Evolutionary conservation across 2,113 vertebrate genomes (phyloP).

Genomic region (Pelecanus crispus): DNA sequence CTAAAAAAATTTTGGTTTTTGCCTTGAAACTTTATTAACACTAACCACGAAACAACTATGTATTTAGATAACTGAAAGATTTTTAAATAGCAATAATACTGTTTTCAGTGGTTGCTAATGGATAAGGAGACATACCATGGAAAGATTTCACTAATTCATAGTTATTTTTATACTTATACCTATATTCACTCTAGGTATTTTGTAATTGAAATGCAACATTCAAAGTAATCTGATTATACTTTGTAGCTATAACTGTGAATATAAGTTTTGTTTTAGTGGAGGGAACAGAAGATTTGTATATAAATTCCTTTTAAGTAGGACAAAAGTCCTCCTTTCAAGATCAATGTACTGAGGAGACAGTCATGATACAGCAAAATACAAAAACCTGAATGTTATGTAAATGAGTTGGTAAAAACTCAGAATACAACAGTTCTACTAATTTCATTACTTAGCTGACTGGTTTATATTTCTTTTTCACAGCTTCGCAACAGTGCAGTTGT

Average conservation of each 20-base stretch:
- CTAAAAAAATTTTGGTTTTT: not conserved
- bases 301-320: not conserved
- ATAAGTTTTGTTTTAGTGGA: not conserved
- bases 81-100: not conserved
- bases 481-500: not conserved
- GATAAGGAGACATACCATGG: not conserved
- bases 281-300: not conserved
- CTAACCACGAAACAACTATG: not conserved
- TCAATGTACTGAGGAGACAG: not conserved
- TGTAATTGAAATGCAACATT: not conserved
- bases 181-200: not conserved
- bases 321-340: not conserved
- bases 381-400: not conserved
- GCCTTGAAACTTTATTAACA: not conserved
- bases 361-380: not conserved
- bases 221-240: not conserved
- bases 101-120: not conserved
- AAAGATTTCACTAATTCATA: not conserved
- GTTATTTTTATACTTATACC: not conserved
- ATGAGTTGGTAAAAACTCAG: not conserved
- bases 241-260: not conserved
- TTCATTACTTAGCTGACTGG: not conserved
- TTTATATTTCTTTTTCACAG: not conserved
- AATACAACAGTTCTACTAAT: not conserved
- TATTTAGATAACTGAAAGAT: not conserved